Base-by-base conservation (phyloP, 1,140 invertebrate genomes). In the Hylaeus anthracinus region DNA sequence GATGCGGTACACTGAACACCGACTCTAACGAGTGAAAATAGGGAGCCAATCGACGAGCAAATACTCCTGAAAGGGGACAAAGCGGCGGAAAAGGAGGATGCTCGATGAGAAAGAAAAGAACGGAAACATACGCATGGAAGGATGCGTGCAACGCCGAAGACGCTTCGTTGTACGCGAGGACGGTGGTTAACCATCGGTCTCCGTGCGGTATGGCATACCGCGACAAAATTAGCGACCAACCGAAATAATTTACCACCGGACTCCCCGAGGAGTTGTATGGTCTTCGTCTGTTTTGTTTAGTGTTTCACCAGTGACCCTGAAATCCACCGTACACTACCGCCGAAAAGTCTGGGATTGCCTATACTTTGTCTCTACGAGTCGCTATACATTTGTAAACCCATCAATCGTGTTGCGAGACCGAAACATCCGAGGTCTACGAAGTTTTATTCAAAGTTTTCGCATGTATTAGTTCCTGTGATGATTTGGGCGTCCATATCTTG, bases 211-310 rank as follows among this genome's bases (percentile, higher is more conserved):
- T 56, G 39, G 75, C 67, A 75, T 84, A 84, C 82, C 82, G 75
- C 55, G 82, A 85, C 83, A 79, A 77, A 85, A 85, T 85, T 85
- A 85, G 82, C 82, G 81, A 56, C 56, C 60, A 85, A 84, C 83
- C 75, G 82, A 85, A 85, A 85, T 85, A 84, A 84, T 85, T 83
- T 85, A 83, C 82, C 82, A 51, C 60, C 58, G 15, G 58, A 83
- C 70, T 79, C 71, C 58, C 60, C 45, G 63, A 51, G 37, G 70
- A 41, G 71, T 26, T 84, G 56, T 63, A 83, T 83, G 81, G 64
- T 84, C 70, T 84, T 73, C 76, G 58, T 48, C 66, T 55, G 39
- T 26, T 37, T 26, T 0, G 45, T 56, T 75, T 43, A 45, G n/a
- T 63, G 72, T 83, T 63, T 55, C 63, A 48, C 43, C 26, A 48